Conservation (phyloP, 2,888 invertebrate genomes). For the Parnassius smintheus region DNA sequence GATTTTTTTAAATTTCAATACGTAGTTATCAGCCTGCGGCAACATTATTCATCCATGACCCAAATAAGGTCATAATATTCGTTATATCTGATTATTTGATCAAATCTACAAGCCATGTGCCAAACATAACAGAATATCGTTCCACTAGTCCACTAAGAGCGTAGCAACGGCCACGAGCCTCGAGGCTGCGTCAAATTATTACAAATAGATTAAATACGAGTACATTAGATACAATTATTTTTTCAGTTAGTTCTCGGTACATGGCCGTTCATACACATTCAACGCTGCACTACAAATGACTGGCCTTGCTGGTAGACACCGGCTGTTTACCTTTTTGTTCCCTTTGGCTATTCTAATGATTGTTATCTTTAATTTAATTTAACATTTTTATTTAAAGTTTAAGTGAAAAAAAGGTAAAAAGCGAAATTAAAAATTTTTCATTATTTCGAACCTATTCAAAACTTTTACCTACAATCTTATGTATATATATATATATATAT, state of each 20-base stretch:
- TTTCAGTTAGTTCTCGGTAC: slow-evolving; percentile 36
- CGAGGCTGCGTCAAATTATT: slow-evolving; percentile 57
- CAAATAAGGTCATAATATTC: neutral
- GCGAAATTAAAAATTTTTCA: no score
- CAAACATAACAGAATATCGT: slow-evolving; percentile 64
- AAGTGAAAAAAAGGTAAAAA: neutral
- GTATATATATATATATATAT: no score
- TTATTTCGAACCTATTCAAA: no score
- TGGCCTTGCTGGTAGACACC: slow-evolving; percentile 24
- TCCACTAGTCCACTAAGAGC: slow-evolving; percentile 71
- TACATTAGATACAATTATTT: slow-evolving; percentile 40
- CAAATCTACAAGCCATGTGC: slow-evolving; percentile 29
- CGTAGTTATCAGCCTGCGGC: no score
- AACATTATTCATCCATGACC: neutral
- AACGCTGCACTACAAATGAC: slow-evolving; percentile 25
- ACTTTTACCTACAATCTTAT: no score
- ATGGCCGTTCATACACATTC: slow-evolving; percentile 28
- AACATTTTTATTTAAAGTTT: slow-evolving; percentile 9
- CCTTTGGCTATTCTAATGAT: slow-evolving; percentile 8
- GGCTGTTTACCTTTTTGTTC: slow-evolving; percentile 20
- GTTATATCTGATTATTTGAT: neutral
- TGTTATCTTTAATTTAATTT: slow-evolving; percentile 9
- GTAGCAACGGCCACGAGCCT: slow-evolving; percentile 52
- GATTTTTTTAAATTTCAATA: no score
- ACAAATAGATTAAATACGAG: slow-evolving; percentile 42